A percentile compares a stretch with the other conserved stretches of the same genome.
phyloP scores from a whole-genome alignment of 2,888 invertebrate species.

The Parnassius glacialis region DNA sequence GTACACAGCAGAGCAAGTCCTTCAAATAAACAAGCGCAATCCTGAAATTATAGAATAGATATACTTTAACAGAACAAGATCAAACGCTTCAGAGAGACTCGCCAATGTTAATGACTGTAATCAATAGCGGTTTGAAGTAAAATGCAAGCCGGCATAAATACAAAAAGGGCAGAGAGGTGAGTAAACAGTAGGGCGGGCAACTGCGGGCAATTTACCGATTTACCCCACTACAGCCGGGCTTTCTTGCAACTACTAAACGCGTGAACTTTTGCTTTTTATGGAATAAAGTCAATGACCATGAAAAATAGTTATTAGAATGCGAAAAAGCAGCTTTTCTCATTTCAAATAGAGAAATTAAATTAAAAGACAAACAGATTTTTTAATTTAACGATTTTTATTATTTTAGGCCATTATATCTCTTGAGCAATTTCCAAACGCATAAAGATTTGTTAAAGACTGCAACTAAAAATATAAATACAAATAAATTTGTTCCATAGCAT shows the following conservation, averaged over 20 bases:
- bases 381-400: no score
- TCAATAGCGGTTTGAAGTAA: slow-evolving; percentile 50
- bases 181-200: slow-evolving; percentile 65
- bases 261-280: slow-evolving; percentile 7
- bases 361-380: no score
- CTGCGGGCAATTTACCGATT: slow-evolving; percentile 72
- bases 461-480: no score
- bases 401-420: no score
- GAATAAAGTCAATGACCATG: no score
- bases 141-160: slow-evolving; percentile 54
- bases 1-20: no score
- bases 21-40: background rate
- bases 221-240: slow-evolving; percentile 49
- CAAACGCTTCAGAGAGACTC: slow-evolving; percentile 13
- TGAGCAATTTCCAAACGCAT: no score
- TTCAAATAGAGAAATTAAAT: no score
- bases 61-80: background rate
- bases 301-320: no score
- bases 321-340: no score
- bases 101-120: slow-evolving; percentile 42
- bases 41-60: background rate
- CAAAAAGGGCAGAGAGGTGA: slow-evolving; percentile 56
- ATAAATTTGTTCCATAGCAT: no score
- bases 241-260: slow-evolving; percentile 15
- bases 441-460: no score